Evolutionary conservation across 2,888 invertebrate genomes (phyloP).

Genomic region (Lasioglossum marginatum): DNA sequence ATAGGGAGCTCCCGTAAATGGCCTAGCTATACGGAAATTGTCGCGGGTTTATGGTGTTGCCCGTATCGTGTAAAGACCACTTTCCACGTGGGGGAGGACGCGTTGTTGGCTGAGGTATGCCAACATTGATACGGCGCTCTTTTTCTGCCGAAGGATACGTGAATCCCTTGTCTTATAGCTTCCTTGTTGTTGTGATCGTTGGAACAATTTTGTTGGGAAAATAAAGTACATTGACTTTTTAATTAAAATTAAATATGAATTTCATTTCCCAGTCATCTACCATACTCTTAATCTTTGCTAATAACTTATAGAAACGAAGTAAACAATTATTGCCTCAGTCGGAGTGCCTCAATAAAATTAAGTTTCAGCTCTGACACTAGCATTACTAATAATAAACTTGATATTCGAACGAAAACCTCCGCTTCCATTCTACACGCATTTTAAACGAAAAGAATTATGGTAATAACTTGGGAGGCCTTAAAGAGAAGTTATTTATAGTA

Average conservation of each 20-base stretch:
- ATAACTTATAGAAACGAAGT: not conserved
- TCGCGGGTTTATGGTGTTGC: constrained; percentile 37
- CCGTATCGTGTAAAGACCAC: constrained; percentile 1
- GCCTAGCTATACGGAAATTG: constrained; percentile 49
- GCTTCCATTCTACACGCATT: not conserved
- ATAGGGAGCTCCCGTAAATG: constrained; percentile 41
- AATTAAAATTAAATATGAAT: not conserved
- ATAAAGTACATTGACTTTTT: not conserved
- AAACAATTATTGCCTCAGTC: not conserved
- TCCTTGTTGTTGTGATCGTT: not conserved
- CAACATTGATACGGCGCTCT: not conserved
- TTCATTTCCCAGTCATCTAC: not conserved
- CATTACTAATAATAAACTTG: not conserved
- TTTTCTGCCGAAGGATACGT: not conserved
- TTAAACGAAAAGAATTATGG: not conserved
- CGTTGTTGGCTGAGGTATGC: not conserved
- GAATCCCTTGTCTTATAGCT: not conserved
- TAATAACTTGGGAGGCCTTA: not conserved
- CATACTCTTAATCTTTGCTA: not conserved
- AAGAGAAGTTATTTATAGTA: not conserved
- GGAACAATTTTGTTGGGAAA: not conserved
- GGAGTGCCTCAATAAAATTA: not conserved
- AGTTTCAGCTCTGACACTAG: not conserved
- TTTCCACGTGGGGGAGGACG: not conserved
- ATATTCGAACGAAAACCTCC: not conserved